Evolutionary conservation across 1,140 invertebrate genomes (phyloP), one percentile per base, ranked within the genome.

Genomic region (Saccostrea cuccullata): DNA sequence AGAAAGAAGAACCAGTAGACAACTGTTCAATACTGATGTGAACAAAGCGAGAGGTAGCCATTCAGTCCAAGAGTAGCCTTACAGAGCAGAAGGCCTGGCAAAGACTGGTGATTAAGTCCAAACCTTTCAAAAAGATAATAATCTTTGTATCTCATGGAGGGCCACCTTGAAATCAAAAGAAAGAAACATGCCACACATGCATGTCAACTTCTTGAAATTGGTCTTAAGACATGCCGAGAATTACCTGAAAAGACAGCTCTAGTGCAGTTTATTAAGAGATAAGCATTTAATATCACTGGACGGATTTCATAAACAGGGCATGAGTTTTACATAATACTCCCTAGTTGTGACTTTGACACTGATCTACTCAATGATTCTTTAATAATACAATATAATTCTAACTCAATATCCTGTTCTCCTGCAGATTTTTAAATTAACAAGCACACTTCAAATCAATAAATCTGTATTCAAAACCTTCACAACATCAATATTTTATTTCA

Each of bases 161-260:
- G 70, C 70, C 30, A 77, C 70, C 70, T 77, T 77, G 70, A 77
- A 77, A 77, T 77, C 70, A 77, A 77, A 77, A 17, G 23, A 77
- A 77, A 15, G 26, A 77, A 77, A 77, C 30, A 26, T 77, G 70
- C 70, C 30, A 77, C 70, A 77, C 70, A 77, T 40, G 26, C 70
- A 77, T 77, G 70, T 77, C 70, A 77, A 77, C 23, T 77, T 77
- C 70, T 77, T 77, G 26, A 36, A 30, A 13, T 64, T n/a, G 26
- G 70, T 26, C 30, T 77, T 77, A 26, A 77, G 70, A 77, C 70
- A 36, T 77, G 70, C 70, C 23, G 70, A 36, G 70, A 77, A 77
- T 77, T 77, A 77, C 70, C 15, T 36, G 15, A 30, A 77, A 26
- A 77, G 70, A 77, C 70, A 77, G 26, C 26, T 30, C 12, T 11